A percentile compares a stretch with the other conserved stretches of the same genome.
Evolutionary conservation across 2,113 vertebrate species (phyloP).

Genomic region (Oryzias melastigma): DNA sequence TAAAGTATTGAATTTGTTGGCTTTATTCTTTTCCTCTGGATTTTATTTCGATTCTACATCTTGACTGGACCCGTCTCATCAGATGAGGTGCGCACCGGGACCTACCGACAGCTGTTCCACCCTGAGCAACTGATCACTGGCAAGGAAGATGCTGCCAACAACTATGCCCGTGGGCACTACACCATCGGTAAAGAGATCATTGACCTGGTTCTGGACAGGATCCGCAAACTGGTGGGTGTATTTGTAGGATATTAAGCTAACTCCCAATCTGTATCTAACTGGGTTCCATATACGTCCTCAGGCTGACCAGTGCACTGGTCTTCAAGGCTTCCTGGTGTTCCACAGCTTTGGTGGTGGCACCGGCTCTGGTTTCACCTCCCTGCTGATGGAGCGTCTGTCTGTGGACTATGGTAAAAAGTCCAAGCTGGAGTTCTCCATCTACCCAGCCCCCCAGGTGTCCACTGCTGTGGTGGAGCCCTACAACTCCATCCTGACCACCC

Average conservation of each 20-base stretch:
- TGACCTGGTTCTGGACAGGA: slow-evolving; percentile 82
- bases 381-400: slow-evolving; percentile 93
- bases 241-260: neutral
- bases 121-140: slow-evolving; percentile 76
- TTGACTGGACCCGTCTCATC: neutral
- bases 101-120: slow-evolving; percentile 74
- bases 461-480: slow-evolving; percentile 83
- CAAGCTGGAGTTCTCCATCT: slow-evolving; percentile 91
- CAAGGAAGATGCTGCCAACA: slow-evolving; percentile 76
- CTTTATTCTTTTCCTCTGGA: neutral
- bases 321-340: slow-evolving; percentile 75
- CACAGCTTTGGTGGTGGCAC: slow-evolving; percentile 81
- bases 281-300: slow-evolving; percentile 13
- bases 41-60: neutral
- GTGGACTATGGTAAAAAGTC: slow-evolving; percentile 91
- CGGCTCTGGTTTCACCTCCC: slow-evolving; percentile 80
- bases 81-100: slow-evolving; percentile 82
- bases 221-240: slow-evolving; percentile 81
- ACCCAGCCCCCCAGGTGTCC: slow-evolving; percentile 81
- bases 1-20: slow-evolving; percentile 25
- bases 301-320: slow-evolving; percentile 63
- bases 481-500: slow-evolving; percentile 84
- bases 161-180: slow-evolving; percentile 84
- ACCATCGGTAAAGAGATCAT: slow-evolving; percentile 88
- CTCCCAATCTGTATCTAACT: neutral